Evolutionary conservation across 2,888 invertebrate species (phyloP).

Genomic region (Germaria angustata): DNA sequence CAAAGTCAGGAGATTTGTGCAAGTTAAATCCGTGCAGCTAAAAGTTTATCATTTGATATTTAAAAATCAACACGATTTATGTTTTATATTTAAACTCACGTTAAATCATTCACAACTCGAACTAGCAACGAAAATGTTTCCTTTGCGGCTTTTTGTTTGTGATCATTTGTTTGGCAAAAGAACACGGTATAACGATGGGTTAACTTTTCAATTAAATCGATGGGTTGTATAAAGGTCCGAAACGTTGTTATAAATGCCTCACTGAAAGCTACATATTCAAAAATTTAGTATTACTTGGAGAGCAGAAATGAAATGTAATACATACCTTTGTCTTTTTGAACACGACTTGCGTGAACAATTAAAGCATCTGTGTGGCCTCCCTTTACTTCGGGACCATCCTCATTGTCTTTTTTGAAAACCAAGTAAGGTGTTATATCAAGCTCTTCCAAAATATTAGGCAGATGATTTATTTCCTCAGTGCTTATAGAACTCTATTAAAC

Average conservation of each 20-base stretch:
- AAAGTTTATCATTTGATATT: slow-evolving; percentile 67
- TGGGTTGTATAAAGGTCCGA: slow-evolving; percentile 94
- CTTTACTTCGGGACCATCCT: slow-evolving; percentile 94
- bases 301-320: not conserved
- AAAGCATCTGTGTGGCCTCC: slow-evolving; percentile 97
- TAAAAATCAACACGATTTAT: not conserved
- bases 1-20: slow-evolving; percentile 85
- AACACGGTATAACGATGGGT: slow-evolving; percentile 85
- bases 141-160: slow-evolving; percentile 88
- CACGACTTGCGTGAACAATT: slow-evolving; percentile 96
- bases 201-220: slow-evolving; percentile 91
- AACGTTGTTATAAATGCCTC: slow-evolving; percentile 99
- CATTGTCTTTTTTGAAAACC: slow-evolving; percentile 88
- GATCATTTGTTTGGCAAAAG: slow-evolving; percentile 85
- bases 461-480: slow-evolving; percentile 60
- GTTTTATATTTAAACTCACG: slow-evolving; percentile 84
- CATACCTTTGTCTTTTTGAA: slow-evolving; percentile 85
- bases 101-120: slow-evolving; percentile 96
- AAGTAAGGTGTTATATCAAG: slow-evolving; percentile 90
- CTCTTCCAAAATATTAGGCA: slow-evolving; percentile 86
- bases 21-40: slow-evolving; percentile 92
- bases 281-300: not conserved
- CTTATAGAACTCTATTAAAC: slow-evolving; percentile 49
- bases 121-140: slow-evolving; percentile 96
- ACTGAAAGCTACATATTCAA: slow-evolving; percentile 77